Percentiles rank a stretch among this genome's conserved stretches.
Conservation (phyloP, 1,140 invertebrate genomes). For the Mizuhopecten yessoensis region DNA sequence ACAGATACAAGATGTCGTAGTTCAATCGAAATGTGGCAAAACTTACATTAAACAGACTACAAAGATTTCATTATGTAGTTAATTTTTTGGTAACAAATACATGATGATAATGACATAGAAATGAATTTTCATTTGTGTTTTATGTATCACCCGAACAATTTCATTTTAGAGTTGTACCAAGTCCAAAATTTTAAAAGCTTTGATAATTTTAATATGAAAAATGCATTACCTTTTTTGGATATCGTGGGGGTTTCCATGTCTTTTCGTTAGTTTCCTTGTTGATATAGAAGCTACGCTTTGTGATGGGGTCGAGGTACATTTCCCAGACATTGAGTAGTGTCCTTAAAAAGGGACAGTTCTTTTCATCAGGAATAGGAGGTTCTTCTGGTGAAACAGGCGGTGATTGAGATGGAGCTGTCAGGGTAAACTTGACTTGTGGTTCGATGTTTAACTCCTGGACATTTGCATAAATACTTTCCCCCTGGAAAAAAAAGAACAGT, state of each 20-base stretch:
- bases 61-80: too few relatives aligned
- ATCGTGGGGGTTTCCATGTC: constrained; percentile 72
- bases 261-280: constrained; percentile 71
- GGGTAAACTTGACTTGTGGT: neutral
- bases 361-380: constrained; percentile 55
- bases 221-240: constrained; percentile 55
- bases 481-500: constrained; percentile 14
- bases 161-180: too few relatives aligned
- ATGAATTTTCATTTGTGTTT: too few relatives aligned
- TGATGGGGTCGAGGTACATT: constrained; percentile 66
- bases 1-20: too few relatives aligned
- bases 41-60: too few relatives aligned
- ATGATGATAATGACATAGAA: too few relatives aligned
- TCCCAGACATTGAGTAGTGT: constrained; percentile 70
- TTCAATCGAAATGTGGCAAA: too few relatives aligned
- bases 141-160: too few relatives aligned
- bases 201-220: too few relatives aligned
- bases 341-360: constrained; percentile 61
- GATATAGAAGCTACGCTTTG: constrained; percentile 67
- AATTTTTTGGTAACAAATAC: too few relatives aligned
- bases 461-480: constrained; percentile 56
- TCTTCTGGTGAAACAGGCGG: constrained; percentile 29
- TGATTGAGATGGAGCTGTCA: constrained; percentile 48
- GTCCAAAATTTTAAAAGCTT: too few relatives aligned
- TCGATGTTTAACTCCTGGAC: constrained; percentile 22